phyloP scores from a whole-genome alignment of 2,113 vertebrate species.

The Scomber japonicus region DNA sequence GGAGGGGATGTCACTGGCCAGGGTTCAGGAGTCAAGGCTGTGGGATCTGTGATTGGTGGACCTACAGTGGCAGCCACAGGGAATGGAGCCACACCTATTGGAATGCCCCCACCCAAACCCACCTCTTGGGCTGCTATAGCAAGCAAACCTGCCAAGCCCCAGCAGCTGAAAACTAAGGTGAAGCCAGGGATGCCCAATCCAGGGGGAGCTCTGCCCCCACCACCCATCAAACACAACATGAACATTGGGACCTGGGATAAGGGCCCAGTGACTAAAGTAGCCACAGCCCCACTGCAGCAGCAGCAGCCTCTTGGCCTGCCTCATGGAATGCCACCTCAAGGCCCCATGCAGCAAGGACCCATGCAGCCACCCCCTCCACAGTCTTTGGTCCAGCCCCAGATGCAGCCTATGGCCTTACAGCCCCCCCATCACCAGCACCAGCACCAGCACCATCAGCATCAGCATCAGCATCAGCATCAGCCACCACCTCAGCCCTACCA shows the following conservation, averaged over 20 bases:
- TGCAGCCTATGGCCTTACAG: slow-evolving; percentile 89
- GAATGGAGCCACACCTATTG: slow-evolving; percentile 88
- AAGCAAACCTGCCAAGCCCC: slow-evolving; percentile 93
- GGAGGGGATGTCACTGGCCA: slow-evolving; percentile 89
- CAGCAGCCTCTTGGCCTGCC: slow-evolving; percentile 73
- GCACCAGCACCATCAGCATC: slow-evolving; percentile 27
- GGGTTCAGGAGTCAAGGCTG: slow-evolving; percentile 90
- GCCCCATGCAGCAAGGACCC: slow-evolving; percentile 76
- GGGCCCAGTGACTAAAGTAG: slow-evolving; percentile 89
- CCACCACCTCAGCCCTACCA: slow-evolving; percentile 89
- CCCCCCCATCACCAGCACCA: slow-evolving; percentile 81
- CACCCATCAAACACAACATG: slow-evolving; percentile 97
- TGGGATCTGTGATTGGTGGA: slow-evolving; percentile 92
- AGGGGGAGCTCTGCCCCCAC: slow-evolving; percentile 89
- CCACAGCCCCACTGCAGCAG: slow-evolving; percentile 75
- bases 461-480: slow-evolving; percentile 83
- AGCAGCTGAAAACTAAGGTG: slow-evolving; percentile 91
- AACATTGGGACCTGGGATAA: slow-evolving; percentile 99
- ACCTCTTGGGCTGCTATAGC: slow-evolving; percentile 97
- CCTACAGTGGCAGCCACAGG: slow-evolving; percentile 88
- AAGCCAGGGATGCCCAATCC: slow-evolving; percentile 89
- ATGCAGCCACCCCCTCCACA: slow-evolving; percentile 83
- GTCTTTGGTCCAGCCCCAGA: slow-evolving; percentile 88
- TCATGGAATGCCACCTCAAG: slow-evolving; percentile 74
- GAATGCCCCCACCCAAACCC: slow-evolving; percentile 91